phyloP scores from a whole-genome alignment of 2,113 vertebrate genomes.

The Pygathrix nemaeus region DNA sequence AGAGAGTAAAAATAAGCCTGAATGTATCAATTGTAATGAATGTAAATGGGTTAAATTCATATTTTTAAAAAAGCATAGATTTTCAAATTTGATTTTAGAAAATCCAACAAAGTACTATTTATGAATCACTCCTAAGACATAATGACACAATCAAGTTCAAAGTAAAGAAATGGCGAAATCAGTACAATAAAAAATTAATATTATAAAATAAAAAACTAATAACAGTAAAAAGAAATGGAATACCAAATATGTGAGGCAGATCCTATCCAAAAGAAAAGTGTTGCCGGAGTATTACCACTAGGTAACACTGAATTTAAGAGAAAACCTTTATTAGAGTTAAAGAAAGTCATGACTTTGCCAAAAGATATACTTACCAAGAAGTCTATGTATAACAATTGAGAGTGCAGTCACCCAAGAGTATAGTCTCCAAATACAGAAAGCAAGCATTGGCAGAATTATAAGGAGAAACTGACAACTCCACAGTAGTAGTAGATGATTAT shows the following conservation, averaged over 20 bases:
- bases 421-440: not conserved
- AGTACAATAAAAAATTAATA: too few species aligned
- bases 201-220: too few species aligned
- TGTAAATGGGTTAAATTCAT: not conserved
- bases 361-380: not conserved
- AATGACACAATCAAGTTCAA: not conserved
- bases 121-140: not conserved
- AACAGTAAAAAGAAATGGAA: not conserved
- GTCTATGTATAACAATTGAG: not conserved
- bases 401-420: not conserved
- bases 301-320: not conserved
- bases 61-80: not conserved
- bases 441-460: not conserved
- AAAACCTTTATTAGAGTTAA: not conserved
- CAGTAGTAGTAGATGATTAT: not conserved
- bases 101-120: not conserved
- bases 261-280: not conserved
- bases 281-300: not conserved
- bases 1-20: not conserved
- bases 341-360: not conserved
- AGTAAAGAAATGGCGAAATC: not conserved
- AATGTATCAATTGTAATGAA: not conserved
- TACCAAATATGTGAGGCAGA: not conserved
- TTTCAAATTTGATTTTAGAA: not conserved
- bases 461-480: not conserved